Base-by-base conservation (phyloP, 2,888 invertebrate species). In the Synergus japonicus region DNA sequence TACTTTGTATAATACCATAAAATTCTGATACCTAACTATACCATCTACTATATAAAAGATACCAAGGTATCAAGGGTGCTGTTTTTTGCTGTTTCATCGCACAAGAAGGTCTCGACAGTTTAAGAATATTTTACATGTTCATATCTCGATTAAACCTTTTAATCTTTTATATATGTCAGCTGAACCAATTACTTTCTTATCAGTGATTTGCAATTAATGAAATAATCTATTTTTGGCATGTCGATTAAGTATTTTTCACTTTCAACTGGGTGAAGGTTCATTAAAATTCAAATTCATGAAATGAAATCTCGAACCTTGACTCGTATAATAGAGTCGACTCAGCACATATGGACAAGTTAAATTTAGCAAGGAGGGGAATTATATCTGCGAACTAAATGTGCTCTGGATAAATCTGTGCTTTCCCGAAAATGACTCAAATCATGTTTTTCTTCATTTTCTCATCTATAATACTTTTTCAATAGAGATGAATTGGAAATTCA, bases 261-360 rank as follows among this genome's bases (percentile, higher is more conserved):
- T 60, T 22, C 22, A 22, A 3, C 54, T 60, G 60, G 10, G 12
- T 60, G n/a, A 54, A 66, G 12, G 22, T 49, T 37, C 49, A 41
- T 54, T 22, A 29, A 29, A 29, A 29, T 29, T 29, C 1, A 29
- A 29, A 29, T 29, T 29, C 22, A 29, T 29, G 2, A 29, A 29
- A 67, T 67, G 22, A 67, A 5, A 22, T 44, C 18, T 67, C 13
- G 43, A 66, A 67, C 22, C 44, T 18, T 44, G 67, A 41, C 44
- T 67, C 18, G 43, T 22, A 67, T 22, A 67, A 44, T 29, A 29
- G 29, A 44, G 18, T 44, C 44, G 44, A 67, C 67, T 67, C 44
- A 67, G 44, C 67, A 46, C 46, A 46, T 69, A 46, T 69, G 22
- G 46, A 46, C 73, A 73, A 73, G 73, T 73, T 73, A 73, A 73